phyloP scores from a whole-genome alignment of 2,888 invertebrate species.

The Biston stratarius region DNA sequence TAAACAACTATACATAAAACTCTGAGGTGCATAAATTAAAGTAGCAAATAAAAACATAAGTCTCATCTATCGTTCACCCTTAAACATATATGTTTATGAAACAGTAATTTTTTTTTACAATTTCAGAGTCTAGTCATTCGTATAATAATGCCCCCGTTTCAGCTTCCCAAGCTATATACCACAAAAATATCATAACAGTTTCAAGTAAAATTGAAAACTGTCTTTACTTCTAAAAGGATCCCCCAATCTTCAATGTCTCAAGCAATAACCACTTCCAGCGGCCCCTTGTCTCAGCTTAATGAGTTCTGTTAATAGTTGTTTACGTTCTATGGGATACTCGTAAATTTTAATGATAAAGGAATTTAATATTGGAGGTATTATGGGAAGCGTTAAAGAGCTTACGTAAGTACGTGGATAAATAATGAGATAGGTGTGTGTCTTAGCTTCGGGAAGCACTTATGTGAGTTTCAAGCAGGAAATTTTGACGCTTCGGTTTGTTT shows the following conservation, averaged over 20 bases:
- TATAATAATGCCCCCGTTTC: background rate
- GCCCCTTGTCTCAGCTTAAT: constrained; percentile 29
- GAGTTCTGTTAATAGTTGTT: constrained; percentile 42
- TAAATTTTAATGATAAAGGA: constrained; percentile 40
- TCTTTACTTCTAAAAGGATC: background rate
- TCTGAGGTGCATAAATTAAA: no score
- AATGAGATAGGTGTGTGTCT: constrained; percentile 16
- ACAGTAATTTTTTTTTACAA: no score
- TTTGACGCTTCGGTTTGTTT: background rate
- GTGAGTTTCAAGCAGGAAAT: background rate
- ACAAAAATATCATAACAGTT: background rate
- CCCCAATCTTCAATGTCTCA: constrained; percentile 1
- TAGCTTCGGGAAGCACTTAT: background rate
- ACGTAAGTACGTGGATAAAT: constrained; percentile 23
- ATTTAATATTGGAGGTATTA: constrained; percentile 37
- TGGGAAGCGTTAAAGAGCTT: constrained; percentile 28
- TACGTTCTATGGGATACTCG: constrained; percentile 36
- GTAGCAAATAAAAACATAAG: no score
- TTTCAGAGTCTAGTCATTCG: no score
- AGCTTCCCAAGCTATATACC: background rate
- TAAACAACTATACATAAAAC: no score
- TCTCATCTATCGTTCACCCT: no score
- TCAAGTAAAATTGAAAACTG: background rate
- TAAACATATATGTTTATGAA: no score
- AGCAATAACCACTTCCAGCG: constrained; percentile 15